Conservation (phyloP, 2,113 vertebrate species). For the Macquaria ambigua region DNA sequence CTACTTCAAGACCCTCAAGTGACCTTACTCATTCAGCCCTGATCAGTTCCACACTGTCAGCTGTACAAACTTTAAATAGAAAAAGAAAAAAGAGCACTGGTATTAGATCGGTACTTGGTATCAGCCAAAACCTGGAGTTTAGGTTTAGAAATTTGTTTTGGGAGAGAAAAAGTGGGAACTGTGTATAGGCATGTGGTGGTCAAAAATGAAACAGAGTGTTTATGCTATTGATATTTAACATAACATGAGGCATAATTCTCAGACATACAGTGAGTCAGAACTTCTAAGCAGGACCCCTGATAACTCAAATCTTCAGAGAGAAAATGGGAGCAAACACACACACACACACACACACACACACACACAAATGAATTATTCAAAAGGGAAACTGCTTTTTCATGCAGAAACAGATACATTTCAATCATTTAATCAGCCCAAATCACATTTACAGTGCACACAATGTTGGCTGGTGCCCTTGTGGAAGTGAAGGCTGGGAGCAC, state of each 20-base stretch:
- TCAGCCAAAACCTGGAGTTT: neutral
- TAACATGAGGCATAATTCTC: conserved; percentile 9
- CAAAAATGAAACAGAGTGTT: neutral
- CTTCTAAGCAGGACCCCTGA: conserved; percentile 17
- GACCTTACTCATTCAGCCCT: neutral
- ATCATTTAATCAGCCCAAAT: conserved; percentile 50
- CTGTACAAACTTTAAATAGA: neutral
- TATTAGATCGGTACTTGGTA: neutral
- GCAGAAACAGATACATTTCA: conserved; percentile 63
- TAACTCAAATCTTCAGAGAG: conserved; percentile 24
- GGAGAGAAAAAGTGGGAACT: neutral
- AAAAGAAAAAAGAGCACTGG: neutral
- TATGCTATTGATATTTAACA: conserved; percentile 3
- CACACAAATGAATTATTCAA: conserved; percentile 69
- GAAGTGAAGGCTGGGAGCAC: conserved; percentile 21
- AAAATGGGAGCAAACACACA: conserved; percentile 15
- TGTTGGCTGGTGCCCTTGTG: conserved; percentile 1
- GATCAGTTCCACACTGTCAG: neutral
- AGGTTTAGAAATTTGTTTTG: neutral
- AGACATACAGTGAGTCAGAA: neutral
- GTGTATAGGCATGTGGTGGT: neutral
- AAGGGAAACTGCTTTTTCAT: conserved; percentile 50
- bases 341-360: neutral
- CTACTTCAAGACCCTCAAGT: neutral
- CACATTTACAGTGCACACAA: conserved; percentile 30